Base-by-base conservation (phyloP, 2,113 vertebrate species). In the Romanogobio albipinnatus region DNA sequence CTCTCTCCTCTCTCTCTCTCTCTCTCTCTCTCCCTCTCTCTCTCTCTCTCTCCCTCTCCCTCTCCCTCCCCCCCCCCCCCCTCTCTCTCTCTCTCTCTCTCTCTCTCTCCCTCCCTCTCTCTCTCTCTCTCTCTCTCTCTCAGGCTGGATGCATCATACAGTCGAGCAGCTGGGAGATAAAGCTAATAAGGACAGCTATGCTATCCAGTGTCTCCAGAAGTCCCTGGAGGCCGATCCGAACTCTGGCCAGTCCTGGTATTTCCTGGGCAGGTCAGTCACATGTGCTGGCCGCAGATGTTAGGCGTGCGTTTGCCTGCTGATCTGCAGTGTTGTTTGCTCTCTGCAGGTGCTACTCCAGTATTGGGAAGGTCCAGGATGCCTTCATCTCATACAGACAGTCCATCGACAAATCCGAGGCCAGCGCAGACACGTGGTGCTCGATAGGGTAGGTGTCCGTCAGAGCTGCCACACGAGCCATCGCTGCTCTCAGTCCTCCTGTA, bases 391-490 rank as follows among this genome's bases (percentile, higher is more conserved):
- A 99, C 89, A 95, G 98, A 92, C 97, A 99, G 93, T 99, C 98
- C 93, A 99, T 99, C 90, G 98, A 99, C 94, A 99, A 99, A 94
- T 99, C 98, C 17, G 98, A 99, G 95, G 97, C 98, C 94, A 99
- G 98, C 91, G 98, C 98, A 90, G 98, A 99, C 94, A 99, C 98
- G 89, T 99, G 98, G 98, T 99, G 98, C 97, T 99, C 98, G 92
- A 99, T 99, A 96, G 97, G 98, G 98, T 99, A 95, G 3, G 58
- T 47, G 17, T 73, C 29, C 8, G 24, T 15, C 53, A 3, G 45
- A 47, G 11, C 45, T 9, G 9, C 43, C 6, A 33, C 29, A 33
- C 29, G 29, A 33, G 29, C 2, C 1, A 33, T 2, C 29, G 29
- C 29, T 33, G 29, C 29, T 33, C 2, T 2, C 1, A 33, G 29